These are phyloP conservation scores for Abrostola triplasia DNA, from an alignment of 2,888 invertebrate species.

Conservation along the genomic window DNA sequence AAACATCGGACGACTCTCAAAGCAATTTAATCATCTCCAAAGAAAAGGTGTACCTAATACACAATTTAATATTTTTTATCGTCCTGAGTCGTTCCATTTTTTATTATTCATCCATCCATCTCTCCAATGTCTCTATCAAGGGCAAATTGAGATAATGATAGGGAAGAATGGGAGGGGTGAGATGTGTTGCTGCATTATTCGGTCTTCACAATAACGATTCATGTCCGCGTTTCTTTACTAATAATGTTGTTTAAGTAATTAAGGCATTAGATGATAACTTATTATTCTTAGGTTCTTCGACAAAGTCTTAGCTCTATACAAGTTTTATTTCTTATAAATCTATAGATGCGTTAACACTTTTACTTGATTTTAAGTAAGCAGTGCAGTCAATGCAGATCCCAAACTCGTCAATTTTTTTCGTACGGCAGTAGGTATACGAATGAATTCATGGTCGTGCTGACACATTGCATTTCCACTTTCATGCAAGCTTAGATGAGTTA, in stretches of 20 bases:
- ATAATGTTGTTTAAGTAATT: slow-evolving; percentile 31
- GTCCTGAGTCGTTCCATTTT: slow-evolving; percentile 41
- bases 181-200: slow-evolving; percentile 35
- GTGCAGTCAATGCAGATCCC: not conserved
- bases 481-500: slow-evolving; percentile 23
- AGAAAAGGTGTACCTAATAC: slow-evolving; percentile 39
- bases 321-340: no score
- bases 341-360: no score
- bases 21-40: slow-evolving; percentile 36
- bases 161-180: slow-evolving; percentile 53
- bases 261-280: not conserved
- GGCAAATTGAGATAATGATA: slow-evolving; percentile 76
- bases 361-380: no score
- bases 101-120: slow-evolving; percentile 50
- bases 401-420: not conserved
- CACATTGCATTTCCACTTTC: slow-evolving; percentile 31
- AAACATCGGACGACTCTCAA: slow-evolving; percentile 40
- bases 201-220: slow-evolving; percentile 30
- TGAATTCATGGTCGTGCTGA: slow-evolving; percentile 15
- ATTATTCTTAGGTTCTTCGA: not conserved
- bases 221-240: slow-evolving; percentile 34
- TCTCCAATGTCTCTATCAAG: slow-evolving; percentile 75
- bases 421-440: not conserved
- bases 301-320: no score
- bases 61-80: slow-evolving; percentile 53